phyloP scores from a whole-genome alignment of 2,888 invertebrate genomes.

The Eupsilia transversa region DNA sequence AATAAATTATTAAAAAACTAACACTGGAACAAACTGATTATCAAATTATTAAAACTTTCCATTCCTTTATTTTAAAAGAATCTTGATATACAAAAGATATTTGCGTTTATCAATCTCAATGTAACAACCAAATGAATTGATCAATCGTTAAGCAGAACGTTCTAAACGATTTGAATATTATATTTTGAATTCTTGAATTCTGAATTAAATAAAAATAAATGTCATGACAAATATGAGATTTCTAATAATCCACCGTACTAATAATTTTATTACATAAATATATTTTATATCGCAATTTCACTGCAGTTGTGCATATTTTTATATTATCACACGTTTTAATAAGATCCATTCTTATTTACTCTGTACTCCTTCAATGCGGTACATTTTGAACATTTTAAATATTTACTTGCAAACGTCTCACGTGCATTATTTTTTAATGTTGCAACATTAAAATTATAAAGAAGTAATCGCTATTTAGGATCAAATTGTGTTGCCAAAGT shows the following conservation, averaged over 20 bases:
- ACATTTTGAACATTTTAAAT: not conserved
- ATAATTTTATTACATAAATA: constrained; percentile 12
- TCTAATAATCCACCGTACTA: constrained; percentile 34
- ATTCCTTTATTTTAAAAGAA: not conserved
- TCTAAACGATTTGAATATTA: not conserved
- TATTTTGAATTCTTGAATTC: not conserved
- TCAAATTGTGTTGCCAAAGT: constrained; percentile 16
- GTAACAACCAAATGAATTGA: not conserved
- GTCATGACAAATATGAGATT: constrained; percentile 59
- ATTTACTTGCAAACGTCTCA: not conserved
- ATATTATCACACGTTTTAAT: constrained; percentile 19
- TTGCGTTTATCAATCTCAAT: not conserved
- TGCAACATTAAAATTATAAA: constrained; percentile 2
- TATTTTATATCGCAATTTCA: constrained; percentile 28
- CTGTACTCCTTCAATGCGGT: constrained; percentile 30
- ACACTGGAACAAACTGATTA: constrained; percentile 27
- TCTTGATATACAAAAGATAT: not conserved
- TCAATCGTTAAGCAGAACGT: not conserved
- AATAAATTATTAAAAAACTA: constrained; percentile 31
- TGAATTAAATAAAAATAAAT: constrained; percentile 3
- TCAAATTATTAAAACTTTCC: not conserved
- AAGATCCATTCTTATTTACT: constrained; percentile 11
- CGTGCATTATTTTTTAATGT: constrained; percentile 17
- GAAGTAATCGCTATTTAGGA: not conserved
- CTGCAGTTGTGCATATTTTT: constrained; percentile 17